Evolutionary conservation across 2,113 vertebrate genomes (phyloP).

Genomic region (Ochotona curzoniae): DNA sequence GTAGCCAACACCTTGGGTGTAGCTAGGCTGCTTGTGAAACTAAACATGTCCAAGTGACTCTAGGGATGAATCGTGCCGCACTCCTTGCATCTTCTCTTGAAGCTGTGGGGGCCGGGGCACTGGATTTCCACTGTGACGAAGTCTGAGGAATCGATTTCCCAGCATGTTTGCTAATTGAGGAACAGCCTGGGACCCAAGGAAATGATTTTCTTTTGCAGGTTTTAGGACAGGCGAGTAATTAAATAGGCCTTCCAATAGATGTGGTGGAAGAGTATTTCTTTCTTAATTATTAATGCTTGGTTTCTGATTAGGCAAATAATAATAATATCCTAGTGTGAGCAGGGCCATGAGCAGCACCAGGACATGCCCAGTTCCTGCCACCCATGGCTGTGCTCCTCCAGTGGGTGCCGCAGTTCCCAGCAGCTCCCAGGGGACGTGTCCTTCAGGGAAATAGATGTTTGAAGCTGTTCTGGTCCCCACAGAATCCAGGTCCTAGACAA

Average conservation of each 20-base stretch:
- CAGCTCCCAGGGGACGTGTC: neutral
- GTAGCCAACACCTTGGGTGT: conserved; percentile 15
- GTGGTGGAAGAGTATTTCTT: neutral
- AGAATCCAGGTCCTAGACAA: neutral
- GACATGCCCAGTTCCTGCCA: neutral
- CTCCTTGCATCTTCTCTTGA: neutral
- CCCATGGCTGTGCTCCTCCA: neutral
- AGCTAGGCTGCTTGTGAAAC: conserved; percentile 47
- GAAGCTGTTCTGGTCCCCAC: neutral
- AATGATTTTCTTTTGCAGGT: conserved; percentile 67
- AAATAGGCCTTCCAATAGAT: conserved; percentile 27
- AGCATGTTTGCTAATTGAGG: conserved; percentile 73
- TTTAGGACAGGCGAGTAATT: conserved; percentile 66
- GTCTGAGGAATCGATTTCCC: conserved; percentile 70
- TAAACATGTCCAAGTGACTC: conserved; percentile 26
- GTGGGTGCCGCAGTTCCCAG: neutral
- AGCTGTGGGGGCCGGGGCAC: conserved; percentile 18
- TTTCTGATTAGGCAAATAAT: conserved; percentile 72
- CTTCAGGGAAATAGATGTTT: neutral
- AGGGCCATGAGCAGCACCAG: neutral
- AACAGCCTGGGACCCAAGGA: conserved; percentile 53
- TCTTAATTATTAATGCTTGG: conserved; percentile 33
- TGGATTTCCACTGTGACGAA: conserved; percentile 46
- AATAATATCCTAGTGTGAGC: conserved; percentile 56
- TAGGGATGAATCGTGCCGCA: conserved; percentile 2